Conservation (phyloP, 2,113 vertebrate species). For the Spea multiplicata region DNA sequence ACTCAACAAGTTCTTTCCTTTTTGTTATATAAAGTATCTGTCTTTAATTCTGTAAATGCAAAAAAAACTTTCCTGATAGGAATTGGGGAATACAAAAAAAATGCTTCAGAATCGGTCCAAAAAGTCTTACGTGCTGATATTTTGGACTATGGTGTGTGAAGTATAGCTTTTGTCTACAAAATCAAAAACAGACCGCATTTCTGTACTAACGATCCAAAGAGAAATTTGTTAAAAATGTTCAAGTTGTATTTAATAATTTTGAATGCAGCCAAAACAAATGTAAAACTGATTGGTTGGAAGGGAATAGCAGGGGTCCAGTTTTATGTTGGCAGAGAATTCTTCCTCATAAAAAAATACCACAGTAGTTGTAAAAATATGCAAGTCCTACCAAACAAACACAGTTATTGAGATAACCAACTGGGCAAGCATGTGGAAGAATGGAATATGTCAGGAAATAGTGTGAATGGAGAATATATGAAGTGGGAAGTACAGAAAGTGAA, state of each 20-base stretch:
- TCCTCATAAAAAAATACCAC: constrained; percentile 16
- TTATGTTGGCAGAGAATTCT: constrained; percentile 8
- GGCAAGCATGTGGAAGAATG: no score
- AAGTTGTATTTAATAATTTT: neutral
- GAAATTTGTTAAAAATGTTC: neutral
- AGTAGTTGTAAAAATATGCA: constrained; percentile 11
- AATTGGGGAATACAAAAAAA: neutral
- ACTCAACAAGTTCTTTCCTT: no score
- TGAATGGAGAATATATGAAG: no score
- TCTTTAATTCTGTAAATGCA: no score
- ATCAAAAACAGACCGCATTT: constrained; percentile 11
- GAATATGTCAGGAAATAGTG: no score
- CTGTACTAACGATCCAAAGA: neutral
- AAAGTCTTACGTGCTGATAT: neutral
- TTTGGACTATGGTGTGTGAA: neutral
- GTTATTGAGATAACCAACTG: no score
- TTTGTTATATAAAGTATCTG: no score
- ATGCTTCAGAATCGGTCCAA: neutral
- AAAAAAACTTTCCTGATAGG: no score
- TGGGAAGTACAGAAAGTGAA: no score
- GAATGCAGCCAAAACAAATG: constrained; percentile 11
- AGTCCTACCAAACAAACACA: no score
- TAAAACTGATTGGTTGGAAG: constrained; percentile 1
- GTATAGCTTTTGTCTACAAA: neutral
- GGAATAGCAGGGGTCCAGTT: neutral